A percentile compares a stretch with the other conserved stretches of the same genome.
Evolutionary conservation across 2,888 invertebrate genomes (phyloP).

Genomic region (Eupithecia vulgata): DNA sequence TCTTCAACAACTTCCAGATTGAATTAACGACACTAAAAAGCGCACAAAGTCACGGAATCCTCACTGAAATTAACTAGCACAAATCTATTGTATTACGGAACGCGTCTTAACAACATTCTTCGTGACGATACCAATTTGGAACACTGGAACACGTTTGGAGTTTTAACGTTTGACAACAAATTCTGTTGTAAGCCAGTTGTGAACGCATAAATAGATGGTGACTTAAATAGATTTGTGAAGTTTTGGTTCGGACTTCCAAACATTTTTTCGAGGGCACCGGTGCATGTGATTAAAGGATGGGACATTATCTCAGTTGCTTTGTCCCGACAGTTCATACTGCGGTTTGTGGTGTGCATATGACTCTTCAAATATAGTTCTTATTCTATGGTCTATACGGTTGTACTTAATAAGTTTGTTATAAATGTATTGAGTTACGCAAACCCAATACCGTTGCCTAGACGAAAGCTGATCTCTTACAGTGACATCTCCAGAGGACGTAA

Average conservation of each 20-base stretch:
- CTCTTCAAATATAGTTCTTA: conserved; percentile 59
- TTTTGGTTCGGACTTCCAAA: conserved; percentile 73
- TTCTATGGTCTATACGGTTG: conserved; percentile 49
- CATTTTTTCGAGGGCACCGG: conserved; percentile 79
- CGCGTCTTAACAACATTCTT: conserved; percentile 66
- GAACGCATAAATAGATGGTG: conserved; percentile 68
- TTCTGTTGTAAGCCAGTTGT: conserved; percentile 67
- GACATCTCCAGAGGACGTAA: conserved; percentile 81
- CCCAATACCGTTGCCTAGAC: conserved; percentile 77
- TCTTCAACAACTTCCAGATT: conserved; percentile 67
- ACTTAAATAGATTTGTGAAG: conserved; percentile 70
- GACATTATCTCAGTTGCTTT: conserved; percentile 78
- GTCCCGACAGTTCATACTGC: conserved; percentile 74
- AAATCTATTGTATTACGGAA: conserved; percentile 65
- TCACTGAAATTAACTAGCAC: conserved; percentile 68
- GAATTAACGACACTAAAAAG: conserved; percentile 74
- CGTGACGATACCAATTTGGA: conserved; percentile 70
- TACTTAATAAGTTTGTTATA: conserved; percentile 45
- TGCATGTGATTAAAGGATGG: conserved; percentile 84
- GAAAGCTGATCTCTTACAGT: conserved; percentile 82
- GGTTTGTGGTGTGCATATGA: conserved; percentile 72
- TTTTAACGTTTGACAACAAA: conserved; percentile 71
- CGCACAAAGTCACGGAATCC: conserved; percentile 64
- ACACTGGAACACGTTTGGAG: conserved; percentile 68
- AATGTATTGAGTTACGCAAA: conserved; percentile 83